Percentiles rank a stretch among this genome's conserved stretches.
These are phyloP conservation scores for Synergus itoensis DNA, from an alignment of 2,888 invertebrate species.

Conservation along the genomic window DNA sequence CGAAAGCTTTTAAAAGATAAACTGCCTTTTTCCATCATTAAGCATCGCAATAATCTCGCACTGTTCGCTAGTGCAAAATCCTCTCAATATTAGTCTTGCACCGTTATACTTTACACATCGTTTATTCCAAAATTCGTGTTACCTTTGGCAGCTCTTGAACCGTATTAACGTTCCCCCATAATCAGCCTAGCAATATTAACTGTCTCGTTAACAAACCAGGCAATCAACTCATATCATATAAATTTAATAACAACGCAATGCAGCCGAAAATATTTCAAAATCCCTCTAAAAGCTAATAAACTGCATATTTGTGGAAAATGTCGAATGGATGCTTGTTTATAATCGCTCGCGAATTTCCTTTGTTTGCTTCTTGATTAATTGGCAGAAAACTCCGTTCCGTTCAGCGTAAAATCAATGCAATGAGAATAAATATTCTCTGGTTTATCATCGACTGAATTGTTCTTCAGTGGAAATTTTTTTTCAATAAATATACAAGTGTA, in stretches of 20 bases:
- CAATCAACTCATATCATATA: constrained; percentile 27
- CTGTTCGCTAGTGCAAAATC: constrained; percentile 7
- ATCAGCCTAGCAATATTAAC: constrained; percentile 20
- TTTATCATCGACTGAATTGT: constrained; percentile 34
- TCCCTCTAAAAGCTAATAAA: constrained; percentile 39
- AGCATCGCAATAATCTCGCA: constrained; percentile 2
- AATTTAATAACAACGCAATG: constrained; percentile 34
- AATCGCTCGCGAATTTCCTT: constrained; percentile 36
- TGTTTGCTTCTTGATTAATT: constrained; percentile 39
- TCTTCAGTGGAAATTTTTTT: not conserved
- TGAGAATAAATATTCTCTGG: constrained; percentile 29
- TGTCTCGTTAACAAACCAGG: constrained; percentile 8
- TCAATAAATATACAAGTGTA: not conserved
- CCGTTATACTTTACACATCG: constrained; percentile 10
- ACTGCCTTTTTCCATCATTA: constrained; percentile 36
- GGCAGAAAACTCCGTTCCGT: constrained; percentile 32
- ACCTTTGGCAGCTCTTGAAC: constrained; percentile 21
- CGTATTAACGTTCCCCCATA: constrained; percentile 16
- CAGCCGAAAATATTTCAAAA: constrained; percentile 27
- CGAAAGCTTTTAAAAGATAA: constrained; percentile 38
- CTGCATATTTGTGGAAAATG: constrained; percentile 36
- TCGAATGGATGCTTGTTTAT: constrained; percentile 31
- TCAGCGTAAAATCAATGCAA: constrained; percentile 31
- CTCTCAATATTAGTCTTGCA: constrained; percentile 1
- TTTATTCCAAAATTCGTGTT: constrained; percentile 12